These are phyloP conservation scores for Hyles vespertilio DNA, from an alignment of 1,140 invertebrate genomes.

Conservation along the genomic window DNA sequence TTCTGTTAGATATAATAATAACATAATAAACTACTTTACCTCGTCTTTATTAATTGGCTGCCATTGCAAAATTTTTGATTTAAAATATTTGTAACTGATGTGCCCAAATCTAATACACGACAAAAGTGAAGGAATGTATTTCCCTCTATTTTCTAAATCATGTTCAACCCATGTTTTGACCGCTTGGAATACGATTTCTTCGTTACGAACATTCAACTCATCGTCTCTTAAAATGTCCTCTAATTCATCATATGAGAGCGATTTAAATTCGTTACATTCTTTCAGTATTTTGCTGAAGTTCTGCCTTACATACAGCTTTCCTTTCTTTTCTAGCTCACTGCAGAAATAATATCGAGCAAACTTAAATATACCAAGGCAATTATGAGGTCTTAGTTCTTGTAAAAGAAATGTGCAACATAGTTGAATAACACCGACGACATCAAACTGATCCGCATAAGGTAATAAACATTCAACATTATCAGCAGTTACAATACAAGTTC, in stretches of 20 bases:
- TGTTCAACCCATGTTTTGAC: slow-evolving; percentile 79
- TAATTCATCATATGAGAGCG: slow-evolving; percentile 75
- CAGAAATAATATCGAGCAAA: slow-evolving; percentile 84
- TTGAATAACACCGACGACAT: slow-evolving; percentile 79
- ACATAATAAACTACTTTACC: slow-evolving; percentile 39
- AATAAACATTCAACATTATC: slow-evolving; percentile 80
- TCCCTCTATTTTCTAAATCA: slow-evolving; percentile 68
- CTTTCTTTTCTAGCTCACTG: slow-evolving; percentile 74
- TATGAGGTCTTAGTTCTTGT: slow-evolving; percentile 74
- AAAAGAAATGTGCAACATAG: slow-evolving; percentile 79
- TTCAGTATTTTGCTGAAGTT: slow-evolving; percentile 73
- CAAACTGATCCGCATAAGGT: slow-evolving; percentile 79
- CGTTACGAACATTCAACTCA: slow-evolving; percentile 80
- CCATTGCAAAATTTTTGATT: slow-evolving; percentile 78
- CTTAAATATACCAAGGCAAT: slow-evolving; percentile 82
- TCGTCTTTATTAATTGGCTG: slow-evolving; percentile 72
- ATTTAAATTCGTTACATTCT: slow-evolving; percentile 75
- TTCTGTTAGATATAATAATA: too few species aligned
- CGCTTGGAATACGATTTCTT: slow-evolving; percentile 82
- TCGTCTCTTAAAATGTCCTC: slow-evolving; percentile 77
- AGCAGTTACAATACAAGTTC: slow-evolving; percentile 75
- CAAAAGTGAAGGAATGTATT: slow-evolving; percentile 77
- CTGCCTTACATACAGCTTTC: slow-evolving; percentile 73
- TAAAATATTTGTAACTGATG: slow-evolving; percentile 80
- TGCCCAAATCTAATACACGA: slow-evolving; percentile 81